Evolutionary conservation across 2,888 invertebrate species (phyloP).

Genomic region (Epinotia brunnichana): DNA sequence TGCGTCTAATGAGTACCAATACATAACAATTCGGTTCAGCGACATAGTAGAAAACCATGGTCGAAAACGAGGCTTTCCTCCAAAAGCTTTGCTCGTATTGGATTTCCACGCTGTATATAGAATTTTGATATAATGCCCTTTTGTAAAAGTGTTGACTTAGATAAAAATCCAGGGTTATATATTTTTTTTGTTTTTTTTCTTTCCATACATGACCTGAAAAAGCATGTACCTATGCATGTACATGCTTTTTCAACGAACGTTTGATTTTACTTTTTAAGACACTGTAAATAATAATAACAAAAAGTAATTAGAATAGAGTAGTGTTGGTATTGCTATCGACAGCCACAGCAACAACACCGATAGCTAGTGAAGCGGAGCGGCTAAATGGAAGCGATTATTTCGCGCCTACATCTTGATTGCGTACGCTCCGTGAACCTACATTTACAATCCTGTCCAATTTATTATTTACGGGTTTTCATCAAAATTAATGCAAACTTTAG

Average conservation of each 20-base stretch:
- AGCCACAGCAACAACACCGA: conserved; percentile 58
- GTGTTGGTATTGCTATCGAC: conserved; percentile 46
- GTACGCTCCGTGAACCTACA: conserved; percentile 47
- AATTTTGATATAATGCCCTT: too few species aligned
- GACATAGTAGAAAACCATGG: too few species aligned
- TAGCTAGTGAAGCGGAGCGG: conserved; percentile 67
- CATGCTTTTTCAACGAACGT: neutral
- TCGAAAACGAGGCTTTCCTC: too few species aligned
- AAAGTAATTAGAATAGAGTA: conserved; percentile 42
- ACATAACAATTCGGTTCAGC: too few species aligned
- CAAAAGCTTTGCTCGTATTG: too few species aligned
- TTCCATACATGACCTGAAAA: too few species aligned
- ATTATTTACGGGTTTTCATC: conserved; percentile 45
- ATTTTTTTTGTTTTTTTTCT: too few species aligned
- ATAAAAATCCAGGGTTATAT: too few species aligned
- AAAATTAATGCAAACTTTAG: conserved; percentile 42
- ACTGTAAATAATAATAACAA: conserved; percentile 33
- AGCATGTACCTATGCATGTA: too few species aligned
- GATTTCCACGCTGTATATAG: too few species aligned
- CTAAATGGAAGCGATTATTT: conserved; percentile 57
- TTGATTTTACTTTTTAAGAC: neutral
- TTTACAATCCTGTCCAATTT: conserved; percentile 33
- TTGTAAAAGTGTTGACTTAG: too few species aligned
- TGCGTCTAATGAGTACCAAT: too few species aligned
- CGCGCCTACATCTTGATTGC: conserved; percentile 57